phyloP scores from a whole-genome alignment of 2,113 vertebrate species.

The Bubo blakistoni region DNA sequence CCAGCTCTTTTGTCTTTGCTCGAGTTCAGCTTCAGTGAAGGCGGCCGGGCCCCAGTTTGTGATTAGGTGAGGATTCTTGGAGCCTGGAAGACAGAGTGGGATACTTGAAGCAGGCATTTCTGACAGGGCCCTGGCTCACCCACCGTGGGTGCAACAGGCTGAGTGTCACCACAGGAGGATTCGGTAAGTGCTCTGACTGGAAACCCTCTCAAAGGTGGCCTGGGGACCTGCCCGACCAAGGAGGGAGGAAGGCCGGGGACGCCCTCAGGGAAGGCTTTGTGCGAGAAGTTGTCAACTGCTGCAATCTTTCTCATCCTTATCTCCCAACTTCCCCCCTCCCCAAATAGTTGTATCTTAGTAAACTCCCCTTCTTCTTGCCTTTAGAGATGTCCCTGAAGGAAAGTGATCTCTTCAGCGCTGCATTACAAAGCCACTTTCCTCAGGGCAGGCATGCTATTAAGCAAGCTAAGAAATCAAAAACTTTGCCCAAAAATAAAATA shows the following conservation, averaged over 20 bases:
- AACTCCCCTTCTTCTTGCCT: not conserved
- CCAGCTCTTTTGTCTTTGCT: constrained; percentile 87
- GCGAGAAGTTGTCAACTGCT: not conserved
- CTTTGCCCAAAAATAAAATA: not conserved
- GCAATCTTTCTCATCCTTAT: not conserved
- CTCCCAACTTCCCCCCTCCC: not conserved
- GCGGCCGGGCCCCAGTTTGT: constrained; percentile 94
- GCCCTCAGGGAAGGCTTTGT: not conserved
- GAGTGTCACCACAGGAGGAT: rapidly evolving
- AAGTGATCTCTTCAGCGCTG: not conserved
- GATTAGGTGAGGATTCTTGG: constrained; percentile 83
- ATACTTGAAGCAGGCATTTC: not conserved
- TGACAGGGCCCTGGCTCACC: rapidly evolving
- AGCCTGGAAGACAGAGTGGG: constrained; percentile 73
- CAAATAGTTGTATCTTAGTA: not conserved
- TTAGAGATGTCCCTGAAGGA: not conserved
- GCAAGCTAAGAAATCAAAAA: not conserved
- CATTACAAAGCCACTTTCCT: not conserved
- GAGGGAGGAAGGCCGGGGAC: not conserved
- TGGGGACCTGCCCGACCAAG: not conserved
- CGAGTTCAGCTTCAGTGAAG: constrained; percentile 88
- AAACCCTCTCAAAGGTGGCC: not conserved
- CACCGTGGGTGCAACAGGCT: rapidly evolving
- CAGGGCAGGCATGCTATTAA: not conserved
- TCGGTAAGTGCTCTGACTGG: not conserved